Base-by-base conservation (phyloP, 2,888 invertebrate genomes). In the Lasioglossum vierecki region DNA sequence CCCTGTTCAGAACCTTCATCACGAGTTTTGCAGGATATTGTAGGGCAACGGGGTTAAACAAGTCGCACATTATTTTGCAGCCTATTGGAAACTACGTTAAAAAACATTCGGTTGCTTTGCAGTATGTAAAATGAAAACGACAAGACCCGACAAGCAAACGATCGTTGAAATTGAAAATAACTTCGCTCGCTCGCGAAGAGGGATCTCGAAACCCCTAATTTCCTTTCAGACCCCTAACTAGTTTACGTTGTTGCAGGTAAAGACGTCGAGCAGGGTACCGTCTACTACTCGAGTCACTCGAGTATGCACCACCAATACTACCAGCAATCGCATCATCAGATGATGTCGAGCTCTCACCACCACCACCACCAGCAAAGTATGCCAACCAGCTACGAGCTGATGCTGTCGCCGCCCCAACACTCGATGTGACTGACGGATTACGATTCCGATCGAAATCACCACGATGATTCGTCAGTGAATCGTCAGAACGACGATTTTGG, bases 221-320 rank as follows among this genome's bases (percentile, higher is more conserved):
- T 44, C 11, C 44, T 44, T 44, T 44, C 44, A 44, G 44, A 44
- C 44, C 3, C 22, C 6, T 63, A 63, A 63, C 41, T 5, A 41
- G 13, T 41, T 44, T 5, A 9, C 70, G n/a, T 41, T 70, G 70
- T 80, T 81, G 5, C 85, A 95, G 94, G 93, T 13, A 95, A 95
- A 90, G 94, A 94, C 79, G 88, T 93, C 41, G 94, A 95, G 39
- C 95, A 94, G 82, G 93, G 89, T 66, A 86, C 94, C 70, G 92
- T 94, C 11, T 95, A 95, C 72, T 95, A 95, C 76, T 91, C 95
- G 78, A 92, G 93, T 57, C 95, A 95, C 79, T 91, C 94, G 77
- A 93, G 93, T 79, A 93, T 94, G 91, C 94, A 94, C 82, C 94
- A 94, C 84, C 94, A 95, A 85, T 95, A 95, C 90, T 94, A 95